Evolutionary conservation across 2,888 invertebrate species (phyloP).

Genomic region (Autographa gamma): DNA sequence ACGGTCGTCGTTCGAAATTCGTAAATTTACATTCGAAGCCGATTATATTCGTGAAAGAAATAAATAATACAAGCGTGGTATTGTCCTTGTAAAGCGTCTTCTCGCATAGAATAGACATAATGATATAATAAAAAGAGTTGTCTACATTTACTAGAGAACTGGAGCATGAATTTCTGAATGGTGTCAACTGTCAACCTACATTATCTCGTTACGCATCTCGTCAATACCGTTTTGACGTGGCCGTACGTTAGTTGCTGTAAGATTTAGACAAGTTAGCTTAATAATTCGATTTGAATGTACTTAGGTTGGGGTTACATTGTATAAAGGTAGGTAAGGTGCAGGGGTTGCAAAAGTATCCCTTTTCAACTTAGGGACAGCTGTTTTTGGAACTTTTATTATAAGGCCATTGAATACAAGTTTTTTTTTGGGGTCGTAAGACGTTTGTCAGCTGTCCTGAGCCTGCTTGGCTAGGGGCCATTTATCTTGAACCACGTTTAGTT

Average conservation of each 20-base stretch:
- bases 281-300: too few species aligned
- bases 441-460: not conserved
- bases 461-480: not conserved
- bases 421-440: not conserved
- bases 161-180: conserved; percentile 3
- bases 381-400: not conserved
- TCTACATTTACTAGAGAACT: not conserved
- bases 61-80: not conserved
- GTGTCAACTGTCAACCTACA: conserved; percentile 7
- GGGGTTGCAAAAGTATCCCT: not conserved
- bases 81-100: not conserved
- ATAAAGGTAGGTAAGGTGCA: too few species aligned
- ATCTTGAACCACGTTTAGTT: too few species aligned
- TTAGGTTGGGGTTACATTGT: not conserved
- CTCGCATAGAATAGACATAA: not conserved
- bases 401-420: not conserved
- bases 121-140: not conserved
- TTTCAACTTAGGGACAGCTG: not conserved
- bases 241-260: not conserved
- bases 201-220: conserved; percentile 7
- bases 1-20: not conserved
- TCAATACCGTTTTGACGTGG: not conserved
- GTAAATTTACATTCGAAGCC: not conserved
- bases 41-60: not conserved
- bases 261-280: not conserved